These are phyloP conservation scores for Rhynchomys soricoides DNA, from an alignment of 2,113 vertebrate species.

Conservation along the genomic window DNA sequence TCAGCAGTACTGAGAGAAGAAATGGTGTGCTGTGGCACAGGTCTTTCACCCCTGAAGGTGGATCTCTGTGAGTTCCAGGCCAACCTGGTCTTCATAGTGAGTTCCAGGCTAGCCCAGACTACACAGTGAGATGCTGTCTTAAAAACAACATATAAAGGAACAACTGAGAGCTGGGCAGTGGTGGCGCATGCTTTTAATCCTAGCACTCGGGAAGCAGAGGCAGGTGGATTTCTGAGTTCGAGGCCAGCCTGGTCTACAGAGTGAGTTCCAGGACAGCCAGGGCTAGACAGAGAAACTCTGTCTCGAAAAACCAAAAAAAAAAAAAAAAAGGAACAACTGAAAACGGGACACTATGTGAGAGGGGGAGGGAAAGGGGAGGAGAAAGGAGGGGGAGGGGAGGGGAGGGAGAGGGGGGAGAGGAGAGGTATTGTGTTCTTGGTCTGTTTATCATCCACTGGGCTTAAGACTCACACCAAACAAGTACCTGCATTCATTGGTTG, in stretches of 20 bases:
- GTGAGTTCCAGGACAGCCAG: too few species aligned
- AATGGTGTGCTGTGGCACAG: background rate
- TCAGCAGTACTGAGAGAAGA: constrained; percentile 15
- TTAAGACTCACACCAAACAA: background rate
- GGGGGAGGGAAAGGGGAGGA: too few species aligned
- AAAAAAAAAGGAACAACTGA: background rate
- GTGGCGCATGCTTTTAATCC: too few species aligned
- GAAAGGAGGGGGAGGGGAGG: too few species aligned
- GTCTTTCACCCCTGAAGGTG: background rate
- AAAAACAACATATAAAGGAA: background rate
- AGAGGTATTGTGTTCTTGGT: background rate
- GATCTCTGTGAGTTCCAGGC: background rate
- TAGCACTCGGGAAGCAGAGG: too few species aligned
- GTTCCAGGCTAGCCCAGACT: background rate
- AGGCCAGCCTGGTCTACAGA: too few species aligned
- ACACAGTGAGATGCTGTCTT: background rate
- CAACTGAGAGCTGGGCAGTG: background rate
- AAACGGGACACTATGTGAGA: background rate
- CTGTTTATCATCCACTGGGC: background rate
- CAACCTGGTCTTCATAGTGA: background rate
- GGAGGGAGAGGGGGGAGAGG: too few species aligned
- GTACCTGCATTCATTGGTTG: background rate
- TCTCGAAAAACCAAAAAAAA: too few species aligned
- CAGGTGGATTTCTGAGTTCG: too few species aligned
- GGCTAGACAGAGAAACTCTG: too few species aligned